A percentile compares a stretch with the other conserved stretches of the same genome.
Conservation (phyloP, 2,113 vertebrate species). For the Sander lucioperca region DNA sequence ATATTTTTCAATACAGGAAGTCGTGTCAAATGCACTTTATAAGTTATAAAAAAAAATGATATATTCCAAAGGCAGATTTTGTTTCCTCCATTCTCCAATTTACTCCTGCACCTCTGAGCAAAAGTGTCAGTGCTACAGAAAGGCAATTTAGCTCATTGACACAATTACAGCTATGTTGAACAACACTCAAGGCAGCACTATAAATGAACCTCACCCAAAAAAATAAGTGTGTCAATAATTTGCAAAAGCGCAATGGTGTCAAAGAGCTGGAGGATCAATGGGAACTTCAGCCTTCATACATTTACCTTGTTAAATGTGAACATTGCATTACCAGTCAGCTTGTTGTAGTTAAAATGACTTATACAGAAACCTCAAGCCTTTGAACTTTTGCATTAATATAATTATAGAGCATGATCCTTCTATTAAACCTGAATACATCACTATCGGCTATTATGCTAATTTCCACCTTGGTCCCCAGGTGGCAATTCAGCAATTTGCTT, state of each 20-base stretch:
- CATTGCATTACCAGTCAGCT: slow-evolving; percentile 22
- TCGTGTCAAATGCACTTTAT: neutral
- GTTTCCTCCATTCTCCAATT: slow-evolving; percentile 6
- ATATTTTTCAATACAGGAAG: neutral
- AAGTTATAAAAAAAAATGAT: neutral
- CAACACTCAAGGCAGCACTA: neutral
- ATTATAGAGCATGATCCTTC: slow-evolving; percentile 22
- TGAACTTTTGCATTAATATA: slow-evolving; percentile 43
- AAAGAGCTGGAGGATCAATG: slow-evolving; percentile 31
- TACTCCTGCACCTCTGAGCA: neutral
- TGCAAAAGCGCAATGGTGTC: slow-evolving; percentile 12
- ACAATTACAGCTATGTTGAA: slow-evolving; percentile 1
- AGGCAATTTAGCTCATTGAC: slow-evolving; percentile 11
- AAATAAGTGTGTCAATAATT: slow-evolving; percentile 13
- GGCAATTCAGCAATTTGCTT: slow-evolving; percentile 37
- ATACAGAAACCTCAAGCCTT: slow-evolving; percentile 12
- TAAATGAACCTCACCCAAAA: neutral
- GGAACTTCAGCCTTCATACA: slow-evolving; percentile 10
- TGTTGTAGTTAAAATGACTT: slow-evolving; percentile 30
- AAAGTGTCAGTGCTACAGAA: slow-evolving; percentile 9
- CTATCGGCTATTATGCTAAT: slow-evolving; percentile 50
- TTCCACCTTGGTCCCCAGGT: neutral
- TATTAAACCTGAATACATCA: slow-evolving; percentile 37
- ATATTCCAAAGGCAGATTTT: neutral
- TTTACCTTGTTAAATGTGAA: slow-evolving; percentile 43